Evolutionary conservation across 1,140 invertebrate genomes (phyloP).

Genomic region (Watersipora subatra): DNA sequence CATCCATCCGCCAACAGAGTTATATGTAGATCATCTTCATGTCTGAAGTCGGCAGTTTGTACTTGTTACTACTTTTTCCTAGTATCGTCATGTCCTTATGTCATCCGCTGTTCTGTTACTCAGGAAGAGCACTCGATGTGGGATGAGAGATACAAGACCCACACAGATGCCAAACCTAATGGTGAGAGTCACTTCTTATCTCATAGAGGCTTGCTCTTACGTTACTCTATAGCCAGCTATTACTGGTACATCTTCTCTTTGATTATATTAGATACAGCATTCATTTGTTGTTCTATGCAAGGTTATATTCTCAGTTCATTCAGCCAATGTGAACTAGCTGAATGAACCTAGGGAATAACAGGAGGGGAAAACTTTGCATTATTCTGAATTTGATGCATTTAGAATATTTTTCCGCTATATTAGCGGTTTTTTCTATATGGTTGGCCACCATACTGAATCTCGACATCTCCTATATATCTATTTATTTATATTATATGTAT

Average conservation of each 20-base stretch:
- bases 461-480: too few species aligned
- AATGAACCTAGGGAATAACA: too few species aligned
- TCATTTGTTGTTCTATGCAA: not conserved
- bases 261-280: not conserved
- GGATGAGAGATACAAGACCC: slow-evolving; percentile 91
- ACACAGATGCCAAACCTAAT: slow-evolving; percentile 80
- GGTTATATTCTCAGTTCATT: not conserved
- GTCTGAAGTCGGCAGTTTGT: too few species aligned
- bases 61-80: not conserved
- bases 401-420: too few species aligned
- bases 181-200: slow-evolving; percentile 42
- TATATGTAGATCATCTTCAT: not conserved
- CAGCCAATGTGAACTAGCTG: not conserved
- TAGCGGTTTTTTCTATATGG: too few species aligned
- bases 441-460: too few species aligned
- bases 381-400: too few species aligned
- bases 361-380: too few species aligned
- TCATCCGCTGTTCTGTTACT: not conserved
- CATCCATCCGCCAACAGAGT: too few species aligned
- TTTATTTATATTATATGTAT: too few species aligned
- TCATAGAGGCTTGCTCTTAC: not conserved
- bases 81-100: not conserved
- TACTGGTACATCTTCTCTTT: not conserved
- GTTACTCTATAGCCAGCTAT: not conserved
- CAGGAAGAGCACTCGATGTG: slow-evolving; percentile 65